Evolutionary conservation across 2,113 vertebrate genomes (phyloP), one percentile per base, ranked within the genome.

Genomic region (Myocastor coypus): DNA sequence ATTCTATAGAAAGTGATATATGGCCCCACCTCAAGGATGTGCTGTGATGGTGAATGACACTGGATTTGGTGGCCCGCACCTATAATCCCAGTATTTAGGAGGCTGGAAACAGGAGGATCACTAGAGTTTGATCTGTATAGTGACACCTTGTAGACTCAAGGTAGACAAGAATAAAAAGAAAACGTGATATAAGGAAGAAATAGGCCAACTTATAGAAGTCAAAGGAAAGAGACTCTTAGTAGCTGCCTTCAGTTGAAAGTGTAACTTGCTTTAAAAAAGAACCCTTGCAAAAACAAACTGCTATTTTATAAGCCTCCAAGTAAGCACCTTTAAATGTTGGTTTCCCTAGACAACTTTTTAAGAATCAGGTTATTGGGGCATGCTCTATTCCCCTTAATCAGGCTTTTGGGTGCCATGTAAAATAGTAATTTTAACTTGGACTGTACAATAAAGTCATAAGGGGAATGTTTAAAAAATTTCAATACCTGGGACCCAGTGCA

Each of bases 251-350:
- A 89, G 28, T 46, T 85, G 59, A 50, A 94, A 91, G 57, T 0
- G 0, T 85, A 10, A 13, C 55, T 90, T 69, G 24, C 63, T 95
- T 94, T 59, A 82, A 84, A 85, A 96, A 42, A 92, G 5, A 83
- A n/a, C 2, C 24, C 46, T 92, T 83, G 16, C 24, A 82, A 88
- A 83, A 82, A 19, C 7, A 32, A 37, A n/a, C 1, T 55, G 19
- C 14, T 64, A 86, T 69, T 73, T 69, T 77, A 14, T 94, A 57
- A 30, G 28, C 75, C 34, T 14, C 92, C 24, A 59, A 17, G 13
- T 59, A 89, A 89, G 73, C 50, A 89, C 13, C 77, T 84, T 90
- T 82, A 90, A 84, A 85, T 94, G 52, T 57, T 91, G 37, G 42
- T 87, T 94, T 95, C 59, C 14, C 5, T 28, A 78, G 83, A 81